These are phyloP conservation scores for Phymanthus crucifer DNA, from an alignment of 92 coral and sea anemone genomes.

Conservation along the genomic window DNA sequence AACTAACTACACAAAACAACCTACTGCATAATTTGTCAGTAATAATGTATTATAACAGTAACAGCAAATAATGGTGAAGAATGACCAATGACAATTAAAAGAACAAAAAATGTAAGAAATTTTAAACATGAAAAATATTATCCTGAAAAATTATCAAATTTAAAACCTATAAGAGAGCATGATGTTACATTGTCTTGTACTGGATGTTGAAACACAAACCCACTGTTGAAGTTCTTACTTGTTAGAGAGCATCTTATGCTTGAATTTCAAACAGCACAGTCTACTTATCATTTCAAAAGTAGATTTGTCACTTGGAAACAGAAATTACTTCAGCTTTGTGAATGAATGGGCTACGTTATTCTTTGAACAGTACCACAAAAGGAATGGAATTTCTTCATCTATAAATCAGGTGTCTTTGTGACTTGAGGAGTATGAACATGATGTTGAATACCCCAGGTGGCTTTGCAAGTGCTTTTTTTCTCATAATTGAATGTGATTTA, in stretches of 20 bases:
- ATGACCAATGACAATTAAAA: too few species aligned
- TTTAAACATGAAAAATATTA: too few species aligned
- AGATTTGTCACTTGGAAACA: not conserved
- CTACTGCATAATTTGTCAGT: too few species aligned
- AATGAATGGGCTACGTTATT: not conserved
- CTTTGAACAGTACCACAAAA: not conserved
- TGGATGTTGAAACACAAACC: not conserved
- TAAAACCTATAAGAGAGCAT: not conserved
- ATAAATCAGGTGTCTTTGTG: not conserved
- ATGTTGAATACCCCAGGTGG: not conserved
- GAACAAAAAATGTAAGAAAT: too few species aligned
- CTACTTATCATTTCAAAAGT: constrained; percentile 4
- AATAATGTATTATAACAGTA: too few species aligned
- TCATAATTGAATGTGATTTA: constrained; percentile 5
- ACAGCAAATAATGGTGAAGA: too few species aligned
- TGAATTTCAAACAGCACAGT: constrained; percentile 22
- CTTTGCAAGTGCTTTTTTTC: not conserved
- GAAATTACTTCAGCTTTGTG: not conserved
- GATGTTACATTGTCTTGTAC: not conserved
- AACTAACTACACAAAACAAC: too few species aligned
- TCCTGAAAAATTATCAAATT: too few species aligned
- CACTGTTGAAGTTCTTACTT: constrained; percentile 11
- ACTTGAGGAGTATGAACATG: not conserved
- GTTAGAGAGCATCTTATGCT: not conserved
- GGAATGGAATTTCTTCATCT: not conserved